Conservation (phyloP, 2,113 vertebrate genomes). For the Dromas ardeola region DNA sequence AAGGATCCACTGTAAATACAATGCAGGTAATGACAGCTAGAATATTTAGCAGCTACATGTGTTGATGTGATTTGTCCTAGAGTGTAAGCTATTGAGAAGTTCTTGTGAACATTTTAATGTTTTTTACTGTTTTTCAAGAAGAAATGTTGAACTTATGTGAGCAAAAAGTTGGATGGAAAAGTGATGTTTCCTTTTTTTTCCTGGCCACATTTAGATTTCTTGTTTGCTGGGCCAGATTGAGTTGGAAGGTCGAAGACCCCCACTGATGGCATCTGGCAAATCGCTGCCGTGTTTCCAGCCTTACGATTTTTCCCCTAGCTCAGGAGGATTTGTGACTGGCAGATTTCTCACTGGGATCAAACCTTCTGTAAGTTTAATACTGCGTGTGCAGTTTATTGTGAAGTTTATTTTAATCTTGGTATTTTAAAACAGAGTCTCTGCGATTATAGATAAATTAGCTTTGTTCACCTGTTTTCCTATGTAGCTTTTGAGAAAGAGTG, state of each 20-base stretch:
- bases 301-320: constrained; percentile 87
- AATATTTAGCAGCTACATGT: background rate
- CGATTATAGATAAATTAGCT: background rate
- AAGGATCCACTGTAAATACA: constrained; percentile 97
- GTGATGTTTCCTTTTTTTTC: background rate
- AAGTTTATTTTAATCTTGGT: background rate
- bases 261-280: constrained; percentile 96
- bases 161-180: background rate
- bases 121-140: background rate
- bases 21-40: constrained; percentile 84
- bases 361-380: constrained; percentile 82
- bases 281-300: constrained; percentile 95
- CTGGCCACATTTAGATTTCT: constrained; percentile 82
- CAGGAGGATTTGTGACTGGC: constrained; percentile 94
- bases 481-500: background rate
- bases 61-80: background rate
- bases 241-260: constrained; percentile 92
- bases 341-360: constrained; percentile 96
- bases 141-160: background rate
- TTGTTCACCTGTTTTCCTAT: background rate
- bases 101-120: background rate
- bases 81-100: background rate
- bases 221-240: constrained; percentile 97
- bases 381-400: background rate
- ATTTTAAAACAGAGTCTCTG: background rate